A percentile compares a stretch with the other conserved stretches of the same genome.
Conservation (phyloP, 2,888 invertebrate species). For the Nematopogon swammerdamellus region DNA sequence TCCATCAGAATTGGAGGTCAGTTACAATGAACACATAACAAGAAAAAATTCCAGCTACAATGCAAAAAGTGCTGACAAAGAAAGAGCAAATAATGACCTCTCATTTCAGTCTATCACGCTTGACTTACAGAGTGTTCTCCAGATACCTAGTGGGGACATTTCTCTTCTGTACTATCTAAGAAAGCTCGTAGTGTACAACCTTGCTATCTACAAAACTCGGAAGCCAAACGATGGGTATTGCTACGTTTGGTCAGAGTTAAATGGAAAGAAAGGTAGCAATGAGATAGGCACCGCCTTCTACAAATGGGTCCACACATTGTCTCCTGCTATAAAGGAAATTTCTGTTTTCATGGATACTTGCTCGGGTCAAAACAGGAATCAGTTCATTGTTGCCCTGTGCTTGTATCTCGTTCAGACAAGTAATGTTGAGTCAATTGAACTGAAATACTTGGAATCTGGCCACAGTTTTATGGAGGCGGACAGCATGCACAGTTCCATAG, state of each 20-base stretch:
- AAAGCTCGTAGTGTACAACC: neutral
- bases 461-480: neutral
- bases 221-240: constrained; percentile 12
- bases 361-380: constrained; percentile 5
- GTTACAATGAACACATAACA: neutral
- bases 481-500: neutral
- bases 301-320: constrained; percentile 2
- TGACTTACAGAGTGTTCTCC: neutral
- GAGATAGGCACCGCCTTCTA: constrained; percentile 5
- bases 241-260: constrained; percentile 8
- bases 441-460: neutral
- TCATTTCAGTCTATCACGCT: neutral
- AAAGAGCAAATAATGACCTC: no score
- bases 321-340: constrained; percentile 1
- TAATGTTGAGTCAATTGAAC: constrained; percentile 7
- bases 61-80: neutral
- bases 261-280: constrained; percentile 5
- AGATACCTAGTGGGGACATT: neutral
- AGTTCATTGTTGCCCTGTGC: constrained; percentile 7
- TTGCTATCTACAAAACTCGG: constrained; percentile 3
- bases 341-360: constrained; percentile 4
- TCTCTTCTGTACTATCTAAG: neutral
- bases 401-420: constrained; percentile 3
- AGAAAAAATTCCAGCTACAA: neutral
- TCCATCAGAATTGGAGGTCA: neutral